Evolutionary conservation across 1,140 invertebrate genomes (phyloP).

Genomic region (Oncopeltus fasciatus): DNA sequence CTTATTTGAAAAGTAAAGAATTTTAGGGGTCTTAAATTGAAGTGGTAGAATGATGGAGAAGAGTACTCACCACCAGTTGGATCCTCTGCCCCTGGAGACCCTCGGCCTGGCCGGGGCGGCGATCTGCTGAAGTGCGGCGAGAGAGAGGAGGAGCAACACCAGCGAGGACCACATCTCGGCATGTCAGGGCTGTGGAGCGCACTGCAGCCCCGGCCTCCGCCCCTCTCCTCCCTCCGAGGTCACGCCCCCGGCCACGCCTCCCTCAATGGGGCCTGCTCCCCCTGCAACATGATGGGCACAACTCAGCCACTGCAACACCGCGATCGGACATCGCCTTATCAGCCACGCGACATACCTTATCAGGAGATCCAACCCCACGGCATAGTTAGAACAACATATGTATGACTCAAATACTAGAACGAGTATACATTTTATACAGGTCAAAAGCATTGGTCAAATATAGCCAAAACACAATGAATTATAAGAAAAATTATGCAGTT

Average conservation of each 20-base stretch:
- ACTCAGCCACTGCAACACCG: too few species aligned
- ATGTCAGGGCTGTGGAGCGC: not conserved
- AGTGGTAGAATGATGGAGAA: not conserved
- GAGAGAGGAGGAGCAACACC: conserved; percentile 17
- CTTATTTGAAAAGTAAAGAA: too few species aligned
- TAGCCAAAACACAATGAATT: too few species aligned
- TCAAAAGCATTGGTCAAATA: too few species aligned
- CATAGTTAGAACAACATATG: too few species aligned
- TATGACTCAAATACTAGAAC: too few species aligned
- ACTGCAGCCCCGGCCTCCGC: not conserved
- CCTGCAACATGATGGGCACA: not conserved
- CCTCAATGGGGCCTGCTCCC: too few species aligned
- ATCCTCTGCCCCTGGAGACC: conserved; percentile 26
- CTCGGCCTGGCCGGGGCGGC: conserved; percentile 17
- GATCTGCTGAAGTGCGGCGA: conserved; percentile 18
- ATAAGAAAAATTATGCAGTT: too few species aligned
- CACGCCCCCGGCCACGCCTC: not conserved
- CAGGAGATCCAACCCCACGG: too few species aligned
- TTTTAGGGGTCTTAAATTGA: not conserved
- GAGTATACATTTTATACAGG: too few species aligned
- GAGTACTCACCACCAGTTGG: conserved; percentile 31
- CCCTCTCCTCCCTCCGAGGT: not conserved
- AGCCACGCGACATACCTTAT: too few species aligned
- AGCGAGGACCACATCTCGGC: conserved; percentile 19
- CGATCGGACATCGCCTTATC: too few species aligned